Percentiles rank a stretch among this genome's conserved stretches.
Conservation (phyloP, 1,140 invertebrate species). For the Colletes gigas region DNA sequence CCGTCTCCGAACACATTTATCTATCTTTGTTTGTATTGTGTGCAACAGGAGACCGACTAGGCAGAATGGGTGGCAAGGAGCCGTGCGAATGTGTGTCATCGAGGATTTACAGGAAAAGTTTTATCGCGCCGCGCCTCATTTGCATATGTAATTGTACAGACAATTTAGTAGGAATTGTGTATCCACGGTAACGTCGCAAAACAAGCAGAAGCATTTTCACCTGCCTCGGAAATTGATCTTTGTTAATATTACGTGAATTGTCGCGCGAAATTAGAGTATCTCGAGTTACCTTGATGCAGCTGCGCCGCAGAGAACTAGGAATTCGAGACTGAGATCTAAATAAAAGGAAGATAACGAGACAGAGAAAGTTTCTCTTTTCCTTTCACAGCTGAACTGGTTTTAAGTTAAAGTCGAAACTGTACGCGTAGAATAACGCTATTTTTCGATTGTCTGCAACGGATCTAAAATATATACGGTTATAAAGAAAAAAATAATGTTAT, state of each 20-base stretch:
- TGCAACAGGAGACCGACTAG: neutral
- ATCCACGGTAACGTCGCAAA: neutral
- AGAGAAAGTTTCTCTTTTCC: neutral
- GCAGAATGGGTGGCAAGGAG: slow-evolving; percentile 21
- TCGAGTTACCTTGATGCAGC: neutral
- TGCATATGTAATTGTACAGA: slow-evolving; percentile 17
- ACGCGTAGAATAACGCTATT: no score
- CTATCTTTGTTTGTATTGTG: slow-evolving; percentile 3
- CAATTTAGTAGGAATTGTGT: neutral
- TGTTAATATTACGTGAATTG: neutral
- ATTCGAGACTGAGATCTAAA: neutral
- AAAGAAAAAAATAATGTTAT: no score
- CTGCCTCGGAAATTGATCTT: neutral
- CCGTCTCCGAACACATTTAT: neutral
- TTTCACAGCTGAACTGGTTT: slow-evolving; percentile 43
- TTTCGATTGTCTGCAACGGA: no score
- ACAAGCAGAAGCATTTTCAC: neutral
- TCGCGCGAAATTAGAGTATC: neutral
- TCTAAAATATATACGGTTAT: no score
- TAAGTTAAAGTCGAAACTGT: neutral
- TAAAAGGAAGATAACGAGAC: neutral
- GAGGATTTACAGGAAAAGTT: slow-evolving; percentile 19
- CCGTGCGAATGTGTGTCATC: slow-evolving; percentile 24
- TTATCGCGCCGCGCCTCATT: slow-evolving; percentile 15
- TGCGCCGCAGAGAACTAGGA: neutral